A percentile compares a stretch with the other conserved stretches of the same genome.
Conservation (phyloP, 2,888 invertebrate species). For the Cerastis rubricosa region DNA sequence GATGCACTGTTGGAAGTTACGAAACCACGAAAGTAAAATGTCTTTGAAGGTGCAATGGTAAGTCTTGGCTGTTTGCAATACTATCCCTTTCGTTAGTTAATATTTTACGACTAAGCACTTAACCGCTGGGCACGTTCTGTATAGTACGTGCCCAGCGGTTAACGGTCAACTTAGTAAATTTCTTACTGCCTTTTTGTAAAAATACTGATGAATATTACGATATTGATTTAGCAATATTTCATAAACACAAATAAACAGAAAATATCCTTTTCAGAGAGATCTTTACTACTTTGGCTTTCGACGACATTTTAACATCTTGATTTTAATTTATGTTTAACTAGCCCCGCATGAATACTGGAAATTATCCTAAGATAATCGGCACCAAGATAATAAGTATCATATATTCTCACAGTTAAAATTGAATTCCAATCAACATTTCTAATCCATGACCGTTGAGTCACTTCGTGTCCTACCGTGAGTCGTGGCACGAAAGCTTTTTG, state of each 20-base stretch:
- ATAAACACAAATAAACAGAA: not conserved
- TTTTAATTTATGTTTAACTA: not conserved
- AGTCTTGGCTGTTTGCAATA: slow-evolving; percentile 5
- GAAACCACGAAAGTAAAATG: slow-evolving; percentile 55
- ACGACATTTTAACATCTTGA: not conserved
- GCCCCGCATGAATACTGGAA: too few relatives aligned
- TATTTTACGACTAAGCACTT: not conserved
- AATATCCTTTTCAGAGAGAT: not conserved
- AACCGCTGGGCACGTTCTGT: too few relatives aligned
- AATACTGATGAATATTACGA: not conserved
- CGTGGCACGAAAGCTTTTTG: slow-evolving; percentile 68
- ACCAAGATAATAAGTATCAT: too few relatives aligned
- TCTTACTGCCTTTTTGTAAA: not conserved
- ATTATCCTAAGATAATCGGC: too few relatives aligned
- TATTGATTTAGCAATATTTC: not conserved
- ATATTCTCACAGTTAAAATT: not conserved
- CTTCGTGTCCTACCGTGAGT: slow-evolving; percentile 45
- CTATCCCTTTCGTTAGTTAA: slow-evolving; percentile 23
- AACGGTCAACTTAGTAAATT: too few relatives aligned
- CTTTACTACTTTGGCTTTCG: not conserved
- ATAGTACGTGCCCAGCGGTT: too few relatives aligned
- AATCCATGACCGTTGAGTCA: slow-evolving; percentile 43
- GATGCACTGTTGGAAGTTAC: slow-evolving; percentile 35
- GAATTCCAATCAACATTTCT: slow-evolving; percentile 8
- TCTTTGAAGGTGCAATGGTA: slow-evolving; percentile 17